These are phyloP conservation scores for Rhombomys opimus DNA, from an alignment of 2,113 vertebrate genomes.

Conservation along the genomic window DNA sequence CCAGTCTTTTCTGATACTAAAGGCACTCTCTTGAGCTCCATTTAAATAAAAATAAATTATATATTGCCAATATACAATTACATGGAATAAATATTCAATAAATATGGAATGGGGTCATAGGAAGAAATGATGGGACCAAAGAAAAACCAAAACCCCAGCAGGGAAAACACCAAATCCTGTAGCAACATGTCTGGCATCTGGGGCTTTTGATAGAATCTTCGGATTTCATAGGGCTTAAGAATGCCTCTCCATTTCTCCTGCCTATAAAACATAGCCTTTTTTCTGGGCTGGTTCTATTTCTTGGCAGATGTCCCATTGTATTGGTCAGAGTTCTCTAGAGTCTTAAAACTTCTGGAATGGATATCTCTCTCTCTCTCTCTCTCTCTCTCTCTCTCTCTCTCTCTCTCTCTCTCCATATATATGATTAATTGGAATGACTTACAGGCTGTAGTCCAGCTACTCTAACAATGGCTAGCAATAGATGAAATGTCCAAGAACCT, in stretches of 20 bases:
- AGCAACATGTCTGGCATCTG: too few relatives aligned
- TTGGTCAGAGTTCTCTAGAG: background rate
- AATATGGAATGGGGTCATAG: too few relatives aligned
- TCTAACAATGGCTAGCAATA: background rate
- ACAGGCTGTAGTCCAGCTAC: background rate
- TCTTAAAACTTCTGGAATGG: background rate
- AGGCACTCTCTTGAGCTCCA: background rate
- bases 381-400: background rate
- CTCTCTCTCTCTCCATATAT: background rate
- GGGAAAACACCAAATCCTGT: background rate
- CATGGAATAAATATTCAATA: background rate
- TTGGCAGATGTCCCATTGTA: background rate
- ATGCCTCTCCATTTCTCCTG: too few relatives aligned
- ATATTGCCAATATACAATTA: background rate
- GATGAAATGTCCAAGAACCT: background rate
- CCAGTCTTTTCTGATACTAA: background rate
- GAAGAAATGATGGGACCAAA: background rate
- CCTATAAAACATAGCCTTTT: too few relatives aligned
- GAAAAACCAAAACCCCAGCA: background rate
- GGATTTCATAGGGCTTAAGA: background rate
- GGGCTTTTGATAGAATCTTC: background rate
- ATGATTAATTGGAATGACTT: background rate
- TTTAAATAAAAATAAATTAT: background rate
- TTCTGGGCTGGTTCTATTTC: background rate
- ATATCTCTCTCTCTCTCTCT: background rate